Base-by-base conservation (phyloP, 2,797 vertebrate species). In the Gallinago nigripennis region DNA sequence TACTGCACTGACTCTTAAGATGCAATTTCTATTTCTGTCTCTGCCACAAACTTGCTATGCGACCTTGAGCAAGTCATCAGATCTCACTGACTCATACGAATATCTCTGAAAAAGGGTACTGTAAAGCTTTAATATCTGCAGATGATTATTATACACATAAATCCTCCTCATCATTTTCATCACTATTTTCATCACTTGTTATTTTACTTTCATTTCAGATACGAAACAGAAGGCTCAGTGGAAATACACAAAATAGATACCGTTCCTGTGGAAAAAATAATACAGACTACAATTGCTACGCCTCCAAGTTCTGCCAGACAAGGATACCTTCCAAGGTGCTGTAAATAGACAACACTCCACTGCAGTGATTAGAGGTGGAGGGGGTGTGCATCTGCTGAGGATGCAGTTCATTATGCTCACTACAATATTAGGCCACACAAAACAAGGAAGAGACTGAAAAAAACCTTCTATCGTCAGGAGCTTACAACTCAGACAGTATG, bases 51-150 rank as follows among this genome's bases (percentile, higher is more conserved):
- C 78, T 86, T 76, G 75, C 75, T 78, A 24, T 64, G 71, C 83
- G 91, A 97, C 94, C 92, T 92, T 96, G 76, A 89, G 65, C 79
- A 92, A 95, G 50, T 72, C 86, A 92, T 69, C 83, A 64, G 63
- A 89, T 84, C 75, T 87, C 64, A 41, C 35, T 46, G 75, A 71
- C 37, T 91, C 84, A 68, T 11, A 51, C 0, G 8, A 61, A 11
- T 84, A 57, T 78, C 82, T 92, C 91, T 73, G 71, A n/a, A 72
- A 95, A 87, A 70, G 75, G 50, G 53, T 58, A 51, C 71, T 56
- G 88, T 70, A 92, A 94, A 94, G 90, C 94, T 83, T 93, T 73
- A 86, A 85, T 94, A 97, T 91, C 94, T 95, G 75, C 53, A 80
- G 78, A 60, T 87, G 30, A 88, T 82, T 92, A 88, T 89, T 61